Percentiles rank a stretch among this genome's conserved stretches.
phyloP scores from a whole-genome alignment of 2,113 vertebrate species.

The Myrmophylax atrothorax region DNA sequence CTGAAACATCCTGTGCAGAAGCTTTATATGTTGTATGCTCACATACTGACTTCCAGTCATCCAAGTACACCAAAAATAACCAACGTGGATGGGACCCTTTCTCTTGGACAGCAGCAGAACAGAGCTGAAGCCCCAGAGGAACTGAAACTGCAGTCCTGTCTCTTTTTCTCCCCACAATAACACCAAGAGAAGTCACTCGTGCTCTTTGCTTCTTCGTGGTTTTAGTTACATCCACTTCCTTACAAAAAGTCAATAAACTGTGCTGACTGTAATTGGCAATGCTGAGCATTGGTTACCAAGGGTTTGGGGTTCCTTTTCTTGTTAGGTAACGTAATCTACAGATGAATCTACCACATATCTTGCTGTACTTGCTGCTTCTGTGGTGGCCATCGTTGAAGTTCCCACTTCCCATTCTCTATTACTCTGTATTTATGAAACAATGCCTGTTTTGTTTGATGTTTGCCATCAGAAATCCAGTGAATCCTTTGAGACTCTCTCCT shows the following conservation, averaged over 20 bases:
- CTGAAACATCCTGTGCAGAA: neutral
- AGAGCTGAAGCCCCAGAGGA: neutral
- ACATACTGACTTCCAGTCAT: neutral
- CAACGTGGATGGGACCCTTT: rapidly evolving
- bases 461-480: neutral
- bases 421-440: neutral
- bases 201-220: rapidly evolving
- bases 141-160: neutral
- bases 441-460: neutral
- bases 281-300: neutral
- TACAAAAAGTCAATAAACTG: neutral
- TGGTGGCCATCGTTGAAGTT: neutral
- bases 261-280: neutral
- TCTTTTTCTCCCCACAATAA: neutral
- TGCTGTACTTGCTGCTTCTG: neutral
- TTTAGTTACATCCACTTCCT: neutral
- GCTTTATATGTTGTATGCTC: neutral
- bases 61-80: neutral
- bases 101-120: neutral
- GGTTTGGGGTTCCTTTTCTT: neutral
- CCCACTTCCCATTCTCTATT: neutral
- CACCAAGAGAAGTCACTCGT: neutral
- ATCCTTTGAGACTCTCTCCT: neutral
- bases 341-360: neutral
- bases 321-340: neutral